Conservation (phyloP, 2,113 vertebrate species). For the Alexandromys fortis region DNA sequence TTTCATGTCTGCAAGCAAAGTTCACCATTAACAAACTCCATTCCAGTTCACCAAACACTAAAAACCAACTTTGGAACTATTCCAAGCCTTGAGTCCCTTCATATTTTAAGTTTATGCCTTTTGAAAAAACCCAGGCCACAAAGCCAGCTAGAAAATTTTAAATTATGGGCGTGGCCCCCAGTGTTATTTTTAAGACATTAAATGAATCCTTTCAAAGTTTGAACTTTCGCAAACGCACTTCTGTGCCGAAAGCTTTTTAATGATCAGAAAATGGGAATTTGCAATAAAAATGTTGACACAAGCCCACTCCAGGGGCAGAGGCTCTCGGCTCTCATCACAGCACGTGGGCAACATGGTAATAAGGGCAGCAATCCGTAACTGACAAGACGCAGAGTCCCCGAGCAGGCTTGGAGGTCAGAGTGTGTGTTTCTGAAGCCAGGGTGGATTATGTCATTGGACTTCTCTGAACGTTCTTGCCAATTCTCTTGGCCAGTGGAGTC, state of each 20-base stretch:
- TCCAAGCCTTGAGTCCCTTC: slow-evolving; percentile 77
- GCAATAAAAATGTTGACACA: slow-evolving; percentile 85
- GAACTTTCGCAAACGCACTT: slow-evolving; percentile 71
- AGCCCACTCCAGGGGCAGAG: slow-evolving; percentile 80
- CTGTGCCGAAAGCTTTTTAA: slow-evolving; percentile 77
- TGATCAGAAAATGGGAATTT: slow-evolving; percentile 81
- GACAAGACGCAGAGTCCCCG: slow-evolving; percentile 82
- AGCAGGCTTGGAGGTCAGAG: slow-evolving; percentile 79
- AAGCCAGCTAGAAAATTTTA: slow-evolving; percentile 75
- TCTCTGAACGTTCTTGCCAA: background rate
- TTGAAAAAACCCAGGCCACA: slow-evolving; percentile 79
- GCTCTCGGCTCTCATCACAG: slow-evolving; percentile 78
- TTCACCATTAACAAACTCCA: slow-evolving; percentile 69
- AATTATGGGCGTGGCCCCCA: slow-evolving; percentile 77
- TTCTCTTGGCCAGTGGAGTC: background rate
- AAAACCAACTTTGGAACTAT: slow-evolving; percentile 75
- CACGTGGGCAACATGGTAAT: slow-evolving; percentile 72
- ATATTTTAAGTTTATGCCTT: slow-evolving; percentile 77
- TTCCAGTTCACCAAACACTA: slow-evolving; percentile 73
- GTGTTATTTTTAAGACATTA: slow-evolving; percentile 80
- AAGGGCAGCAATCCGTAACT: slow-evolving; percentile 77
- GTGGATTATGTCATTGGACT: slow-evolving; percentile 42
- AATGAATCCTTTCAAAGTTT: slow-evolving; percentile 77
- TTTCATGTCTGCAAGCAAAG: slow-evolving; percentile 73
- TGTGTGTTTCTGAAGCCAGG: slow-evolving; percentile 63